These are phyloP conservation scores for Chamaetylas fuelleborni DNA, from an alignment of 2,113 vertebrate species.

Conservation along the genomic window DNA sequence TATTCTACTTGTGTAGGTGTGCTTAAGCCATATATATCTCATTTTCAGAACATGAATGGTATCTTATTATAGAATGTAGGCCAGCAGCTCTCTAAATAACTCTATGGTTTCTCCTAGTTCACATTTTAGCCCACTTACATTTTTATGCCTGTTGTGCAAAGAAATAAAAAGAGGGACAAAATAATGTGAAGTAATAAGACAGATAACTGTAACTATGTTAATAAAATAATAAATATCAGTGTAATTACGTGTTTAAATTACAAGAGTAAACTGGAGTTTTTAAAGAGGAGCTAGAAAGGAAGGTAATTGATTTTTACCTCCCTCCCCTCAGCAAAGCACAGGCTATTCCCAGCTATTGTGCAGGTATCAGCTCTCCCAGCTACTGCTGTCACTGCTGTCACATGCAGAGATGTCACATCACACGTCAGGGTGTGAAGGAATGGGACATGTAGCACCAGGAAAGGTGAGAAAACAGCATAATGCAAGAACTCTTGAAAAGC, in stretches of 20 bases:
- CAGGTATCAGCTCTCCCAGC: not conserved
- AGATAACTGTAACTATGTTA: not conserved
- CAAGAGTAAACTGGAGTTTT: fast-evolving
- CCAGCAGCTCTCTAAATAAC: not conserved
- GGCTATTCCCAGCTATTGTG: not conserved
- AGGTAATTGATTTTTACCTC: not conserved
- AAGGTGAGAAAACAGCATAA: not conserved
- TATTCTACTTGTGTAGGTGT: not conserved
- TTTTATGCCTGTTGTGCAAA: not conserved
- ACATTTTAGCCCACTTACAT: not conserved
- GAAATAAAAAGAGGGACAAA: not conserved
- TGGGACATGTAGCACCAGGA: not conserved
- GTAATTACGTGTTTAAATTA: not conserved
- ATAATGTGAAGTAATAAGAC: not conserved
- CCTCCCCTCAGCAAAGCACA: not conserved
- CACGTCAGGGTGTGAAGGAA: no score
- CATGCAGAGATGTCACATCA: not conserved
- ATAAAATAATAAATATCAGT: not conserved
- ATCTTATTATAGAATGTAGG: not conserved
- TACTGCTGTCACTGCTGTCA: not conserved
- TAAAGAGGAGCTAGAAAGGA: not conserved
- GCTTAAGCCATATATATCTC: not conserved
- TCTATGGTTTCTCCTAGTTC: not conserved
- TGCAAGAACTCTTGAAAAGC: not conserved
- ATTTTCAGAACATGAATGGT: not conserved